These are phyloP conservation scores for Archaeoteleia sp. DNA, from an alignment of 2,888 invertebrate genomes.

Conservation along the genomic window DNA sequence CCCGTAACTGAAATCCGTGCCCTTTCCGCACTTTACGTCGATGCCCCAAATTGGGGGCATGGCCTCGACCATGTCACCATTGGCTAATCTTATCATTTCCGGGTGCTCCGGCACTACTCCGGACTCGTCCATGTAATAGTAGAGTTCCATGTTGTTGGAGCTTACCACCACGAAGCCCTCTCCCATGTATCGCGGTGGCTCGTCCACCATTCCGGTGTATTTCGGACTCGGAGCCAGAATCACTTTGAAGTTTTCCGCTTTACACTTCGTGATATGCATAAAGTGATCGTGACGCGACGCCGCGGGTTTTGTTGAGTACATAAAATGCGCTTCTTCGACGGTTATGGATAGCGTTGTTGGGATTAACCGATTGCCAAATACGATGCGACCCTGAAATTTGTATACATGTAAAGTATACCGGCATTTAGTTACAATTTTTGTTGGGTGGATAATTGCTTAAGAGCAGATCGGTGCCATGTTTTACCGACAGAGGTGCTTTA, in stretches of 20 bases:
- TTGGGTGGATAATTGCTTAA: too few relatives aligned
- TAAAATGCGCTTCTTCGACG: conserved; percentile 94
- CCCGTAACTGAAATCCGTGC: conserved; percentile 97
- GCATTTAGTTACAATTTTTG: too few relatives aligned
- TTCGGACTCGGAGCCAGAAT: conserved; percentile 97
- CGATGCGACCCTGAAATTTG: conserved; percentile 84
- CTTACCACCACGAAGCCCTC: conserved; percentile 98
- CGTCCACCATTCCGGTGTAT: conserved; percentile 93
- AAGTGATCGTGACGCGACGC: conserved; percentile 94
- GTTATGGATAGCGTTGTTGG: conserved; percentile 95
- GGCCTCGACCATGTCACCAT: conserved; percentile 94
- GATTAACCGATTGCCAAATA: conserved; percentile 95
- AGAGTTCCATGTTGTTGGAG: conserved; percentile 94
- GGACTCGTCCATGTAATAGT: conserved; percentile 98
- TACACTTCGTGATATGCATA: conserved; percentile 96
- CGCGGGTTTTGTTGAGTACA: conserved; percentile 96
- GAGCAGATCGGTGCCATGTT: too few relatives aligned
- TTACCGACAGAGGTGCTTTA: too few relatives aligned
- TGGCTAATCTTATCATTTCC: conserved; percentile 90
- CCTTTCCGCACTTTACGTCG: conserved; percentile 95
- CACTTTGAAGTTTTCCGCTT: conserved; percentile 96
- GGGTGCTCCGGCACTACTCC: conserved; percentile 95
- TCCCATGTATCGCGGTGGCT: conserved; percentile 98
- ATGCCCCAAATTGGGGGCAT: conserved; percentile 97
- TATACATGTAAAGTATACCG: too few relatives aligned